A percentile compares a stretch with the other conserved stretches of the same genome.
phyloP scores from a whole-genome alignment of 2,888 invertebrate species.

The Synergus gifuensis region DNA sequence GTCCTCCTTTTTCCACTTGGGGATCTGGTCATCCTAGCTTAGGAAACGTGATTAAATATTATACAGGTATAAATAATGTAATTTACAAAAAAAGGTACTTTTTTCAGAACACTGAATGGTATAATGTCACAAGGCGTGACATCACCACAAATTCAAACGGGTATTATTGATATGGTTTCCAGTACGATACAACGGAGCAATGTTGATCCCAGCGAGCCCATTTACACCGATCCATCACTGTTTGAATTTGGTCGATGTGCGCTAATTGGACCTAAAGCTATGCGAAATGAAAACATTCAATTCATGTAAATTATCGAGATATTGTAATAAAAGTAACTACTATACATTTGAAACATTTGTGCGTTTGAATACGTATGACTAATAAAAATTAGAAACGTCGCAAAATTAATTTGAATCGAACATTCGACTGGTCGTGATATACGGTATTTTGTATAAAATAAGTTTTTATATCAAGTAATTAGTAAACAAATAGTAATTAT shows the following conservation, averaged over 20 bases:
- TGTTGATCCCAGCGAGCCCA: slow-evolving; percentile 95
- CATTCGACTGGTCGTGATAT: slow-evolving; percentile 4
- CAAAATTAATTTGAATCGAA: neutral
- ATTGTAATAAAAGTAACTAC: neutral
- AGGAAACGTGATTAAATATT: neutral
- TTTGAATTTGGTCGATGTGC: slow-evolving; percentile 91
- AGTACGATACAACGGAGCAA: slow-evolving; percentile 77
- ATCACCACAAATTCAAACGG: neutral
- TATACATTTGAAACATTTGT: neutral
- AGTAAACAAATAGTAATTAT: neutral
- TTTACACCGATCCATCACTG: slow-evolving; percentile 94
- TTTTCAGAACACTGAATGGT: neutral
- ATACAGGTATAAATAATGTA: too few relatives aligned
- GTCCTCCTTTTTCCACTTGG: too few relatives aligned
- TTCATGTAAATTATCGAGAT: neutral
- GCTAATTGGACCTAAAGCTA: slow-evolving; percentile 76
- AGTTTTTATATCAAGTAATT: neutral
- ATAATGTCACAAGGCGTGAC: neutral
- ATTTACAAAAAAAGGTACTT: too few relatives aligned
- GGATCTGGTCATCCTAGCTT: too few relatives aligned
- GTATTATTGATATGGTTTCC: slow-evolving; percentile 57
- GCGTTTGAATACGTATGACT: neutral
- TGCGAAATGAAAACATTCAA: neutral
- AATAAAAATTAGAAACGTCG: neutral
- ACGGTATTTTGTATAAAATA: neutral